Percentiles rank a stretch among this genome's conserved stretches.
phyloP scores from a whole-genome alignment of 2,113 vertebrate genomes.

The Megaceryle torquata region DNA sequence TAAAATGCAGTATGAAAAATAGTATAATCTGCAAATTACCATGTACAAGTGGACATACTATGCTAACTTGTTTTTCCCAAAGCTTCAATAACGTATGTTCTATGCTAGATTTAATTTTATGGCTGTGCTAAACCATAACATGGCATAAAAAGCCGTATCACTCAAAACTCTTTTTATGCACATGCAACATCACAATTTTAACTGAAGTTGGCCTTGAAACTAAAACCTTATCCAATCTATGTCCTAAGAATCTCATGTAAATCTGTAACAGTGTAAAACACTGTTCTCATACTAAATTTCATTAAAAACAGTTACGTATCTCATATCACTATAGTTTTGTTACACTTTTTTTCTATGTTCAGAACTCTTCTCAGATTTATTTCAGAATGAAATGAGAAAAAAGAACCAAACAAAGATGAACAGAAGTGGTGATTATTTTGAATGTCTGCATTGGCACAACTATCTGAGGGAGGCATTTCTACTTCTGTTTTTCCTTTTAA shows the following conservation, averaged over 20 bases:
- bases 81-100: not conserved
- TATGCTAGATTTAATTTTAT: not conserved
- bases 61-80: not conserved
- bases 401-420: not conserved
- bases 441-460: not conserved
- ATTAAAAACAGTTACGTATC: not conserved
- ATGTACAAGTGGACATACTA: not conserved
- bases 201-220: not conserved
- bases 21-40: not conserved
- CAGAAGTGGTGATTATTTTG: not conserved
- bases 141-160: no score
- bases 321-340: not conserved
- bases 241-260: not conserved
- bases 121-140: not conserved
- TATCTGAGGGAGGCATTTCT: not conserved
- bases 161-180: not conserved
- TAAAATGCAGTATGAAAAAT: not conserved
- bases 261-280: not conserved
- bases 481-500: not conserved
- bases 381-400: not conserved
- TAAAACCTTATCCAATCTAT: not conserved
- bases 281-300: not conserved
- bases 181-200: not conserved
- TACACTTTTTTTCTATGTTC: not conserved
- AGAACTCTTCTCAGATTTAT: not conserved